Percentiles rank a stretch among this genome's conserved stretches.
These are phyloP conservation scores for Misgurnus mizolepis DNA, from an alignment of 2,113 vertebrate genomes.

Conservation along the genomic window DNA sequence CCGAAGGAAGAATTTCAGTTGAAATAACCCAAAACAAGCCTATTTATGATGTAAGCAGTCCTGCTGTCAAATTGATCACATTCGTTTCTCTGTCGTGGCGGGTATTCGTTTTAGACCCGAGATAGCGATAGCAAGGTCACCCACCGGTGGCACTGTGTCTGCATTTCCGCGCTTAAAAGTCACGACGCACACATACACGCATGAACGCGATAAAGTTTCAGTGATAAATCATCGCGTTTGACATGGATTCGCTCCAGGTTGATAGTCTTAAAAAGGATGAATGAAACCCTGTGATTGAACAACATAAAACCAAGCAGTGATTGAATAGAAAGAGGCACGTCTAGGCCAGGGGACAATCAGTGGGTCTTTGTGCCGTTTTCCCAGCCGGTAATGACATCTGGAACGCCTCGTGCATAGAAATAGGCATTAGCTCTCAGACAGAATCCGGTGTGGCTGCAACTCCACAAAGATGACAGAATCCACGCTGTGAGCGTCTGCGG, in stretches of 20 bases:
- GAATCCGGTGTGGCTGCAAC: slow-evolving; percentile 44
- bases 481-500: slow-evolving; percentile 40
- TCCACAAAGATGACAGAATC: slow-evolving; percentile 50
- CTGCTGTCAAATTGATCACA: background rate
- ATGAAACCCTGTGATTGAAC: slow-evolving; percentile 56
- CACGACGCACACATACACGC: slow-evolving; percentile 4
- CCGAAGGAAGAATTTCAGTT: slow-evolving; percentile 3
- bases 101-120: background rate
- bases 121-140: background rate
- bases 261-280: slow-evolving; percentile 49
- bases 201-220: slow-evolving; percentile 24
- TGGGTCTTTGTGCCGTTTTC: slow-evolving; percentile 54
- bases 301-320: slow-evolving; percentile 49
- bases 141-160: background rate
- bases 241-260: slow-evolving; percentile 46
- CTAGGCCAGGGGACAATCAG: slow-evolving; percentile 57
- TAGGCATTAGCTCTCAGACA: slow-evolving; percentile 44
- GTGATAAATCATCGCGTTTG: slow-evolving; percentile 41
- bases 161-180: slow-evolving; percentile 4
- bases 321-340: slow-evolving; percentile 55
- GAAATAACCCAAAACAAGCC: background rate
- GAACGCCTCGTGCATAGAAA: slow-evolving; percentile 54
- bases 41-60: background rate
- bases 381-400: slow-evolving; percentile 59
- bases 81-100: background rate